Percentiles rank a stretch among this genome's conserved stretches.
Evolutionary conservation across 2,797 vertebrate species (phyloP).

Genomic region (Epinephelus coioides): DNA sequence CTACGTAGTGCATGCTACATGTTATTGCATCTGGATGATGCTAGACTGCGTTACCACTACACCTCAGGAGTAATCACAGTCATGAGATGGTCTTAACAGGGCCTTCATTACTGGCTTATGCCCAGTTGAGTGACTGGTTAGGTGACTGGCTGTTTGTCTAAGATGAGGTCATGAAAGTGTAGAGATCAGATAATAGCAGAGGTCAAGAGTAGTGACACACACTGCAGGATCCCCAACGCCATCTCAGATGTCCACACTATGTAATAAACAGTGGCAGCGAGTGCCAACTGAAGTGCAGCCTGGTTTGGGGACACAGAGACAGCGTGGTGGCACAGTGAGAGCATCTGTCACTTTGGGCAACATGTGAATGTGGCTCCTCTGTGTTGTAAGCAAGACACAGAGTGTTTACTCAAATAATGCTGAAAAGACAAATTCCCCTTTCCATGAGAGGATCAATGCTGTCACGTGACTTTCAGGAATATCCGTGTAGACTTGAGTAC

Average conservation of each 20-base stretch:
- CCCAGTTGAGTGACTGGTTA: not conserved
- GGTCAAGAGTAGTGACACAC: not conserved
- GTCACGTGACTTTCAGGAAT: constrained; percentile 63
- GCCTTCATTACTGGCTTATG: not conserved
- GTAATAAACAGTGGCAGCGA: not conserved
- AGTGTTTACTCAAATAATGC: not conserved
- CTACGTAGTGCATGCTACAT: too few relatives aligned
- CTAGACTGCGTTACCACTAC: too few relatives aligned
- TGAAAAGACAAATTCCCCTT: not conserved
- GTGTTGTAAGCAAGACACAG: not conserved
- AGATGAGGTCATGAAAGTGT: constrained; percentile 9
- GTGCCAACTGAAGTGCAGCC: not conserved
- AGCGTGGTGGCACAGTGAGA: not conserved
- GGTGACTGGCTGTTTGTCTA: not conserved
- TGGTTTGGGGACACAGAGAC: not conserved
- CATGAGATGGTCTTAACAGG: not conserved
- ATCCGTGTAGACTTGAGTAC: constrained; percentile 4
- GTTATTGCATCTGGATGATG: too few relatives aligned
- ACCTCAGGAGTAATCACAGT: too few relatives aligned
- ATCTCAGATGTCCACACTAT: constrained; percentile 2
- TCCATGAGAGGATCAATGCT: constrained; percentile 53
- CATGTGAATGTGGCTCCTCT: not conserved
- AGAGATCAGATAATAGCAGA: constrained; percentile 31
- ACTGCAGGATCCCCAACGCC: not conserved
- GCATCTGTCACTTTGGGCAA: constrained; percentile 8